Percentiles rank a stretch among this genome's conserved stretches.
These are phyloP conservation scores for Drosophila gunungcola DNA, from an alignment of 1,140 invertebrate species.

Conservation along the genomic window DNA sequence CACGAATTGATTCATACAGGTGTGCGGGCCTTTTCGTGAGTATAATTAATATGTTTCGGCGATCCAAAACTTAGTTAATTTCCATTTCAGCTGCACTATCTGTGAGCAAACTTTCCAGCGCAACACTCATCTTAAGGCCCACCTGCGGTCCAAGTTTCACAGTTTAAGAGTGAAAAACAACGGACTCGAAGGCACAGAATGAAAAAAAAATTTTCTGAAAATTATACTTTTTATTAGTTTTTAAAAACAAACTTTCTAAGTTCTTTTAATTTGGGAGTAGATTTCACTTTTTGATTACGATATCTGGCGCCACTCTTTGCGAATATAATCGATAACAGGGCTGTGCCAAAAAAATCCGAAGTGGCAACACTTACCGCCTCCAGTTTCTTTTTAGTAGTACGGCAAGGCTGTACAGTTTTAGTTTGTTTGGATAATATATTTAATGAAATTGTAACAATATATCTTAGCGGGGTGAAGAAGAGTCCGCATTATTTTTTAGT, in stretches of 20 bases:
- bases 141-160: constrained; percentile 58
- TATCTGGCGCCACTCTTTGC: not conserved
- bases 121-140: constrained; percentile 65
- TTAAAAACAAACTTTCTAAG: not conserved
- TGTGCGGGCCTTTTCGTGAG: constrained; percentile 51
- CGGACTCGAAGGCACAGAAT: not conserved
- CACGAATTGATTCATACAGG: constrained; percentile 66
- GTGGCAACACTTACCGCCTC: not conserved
- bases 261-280: not conserved
- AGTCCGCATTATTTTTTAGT: not conserved
- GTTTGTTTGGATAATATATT: too few species aligned
- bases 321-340: not conserved
- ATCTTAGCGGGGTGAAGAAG: not conserved
- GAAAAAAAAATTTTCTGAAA: not conserved
- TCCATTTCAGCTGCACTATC: constrained; percentile 34
- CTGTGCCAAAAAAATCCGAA: not conserved
- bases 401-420: too few species aligned
- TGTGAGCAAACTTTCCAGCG: constrained; percentile 66
- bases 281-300: not conserved
- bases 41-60: not conserved
- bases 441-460: too few species aligned
- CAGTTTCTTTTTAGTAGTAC: not conserved
- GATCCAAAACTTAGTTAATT: not conserved
- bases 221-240: not conserved
- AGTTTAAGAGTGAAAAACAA: not conserved